Base-by-base conservation (phyloP, 2,888 invertebrate species). In the Caenorhabditis doughertyi region DNA sequence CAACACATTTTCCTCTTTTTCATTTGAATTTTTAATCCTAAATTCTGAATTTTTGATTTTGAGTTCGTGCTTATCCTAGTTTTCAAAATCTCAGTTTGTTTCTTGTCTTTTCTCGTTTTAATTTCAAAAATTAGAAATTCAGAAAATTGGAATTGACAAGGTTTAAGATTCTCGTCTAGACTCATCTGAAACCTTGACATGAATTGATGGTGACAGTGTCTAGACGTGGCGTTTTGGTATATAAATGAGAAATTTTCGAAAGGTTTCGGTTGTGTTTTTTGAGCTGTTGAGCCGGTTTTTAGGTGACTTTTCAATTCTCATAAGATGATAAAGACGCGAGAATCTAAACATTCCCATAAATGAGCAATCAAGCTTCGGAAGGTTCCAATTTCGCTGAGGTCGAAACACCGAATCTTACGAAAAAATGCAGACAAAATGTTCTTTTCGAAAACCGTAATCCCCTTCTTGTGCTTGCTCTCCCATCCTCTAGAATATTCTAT, bases 161-260 rank as follows among this genome's bases (percentile, higher is more conserved):
- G 44, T 25, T 23, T 51, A 13, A 25, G 25, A 9, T 25, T 29
- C n/a, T 29, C 27, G 55, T 55, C 55, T 55, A 55, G 55, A 55
- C 55, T 55, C 55, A 55, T 55, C 55, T 55, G n/a, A 32, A 27
- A 32, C 11, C 55, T 29, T 27, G 32, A 32, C 27, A 55, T 55
- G n/a, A 35, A 65, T 65, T 21, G 47, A 47, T 21, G 25, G 23
- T 65, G 65, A 65, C 65, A 65, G 65, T 65, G 65, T 65, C 65
- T 65, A 65, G 65, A 65, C 65, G 8, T 18, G 11, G 8, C 32
- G 35, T n/a, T 9, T 3, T 21, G 39, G 60, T 60, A 60, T 60
- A 60, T 39, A 53, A 53, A 39, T 8, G 39, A 39, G 13, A 11
- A 9, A 8, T 39, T 39, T 39, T 39, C 39, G 4, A 7, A 9